phyloP scores from a whole-genome alignment of 2,797 vertebrate species.

The Borostomias antarcticus region DNA sequence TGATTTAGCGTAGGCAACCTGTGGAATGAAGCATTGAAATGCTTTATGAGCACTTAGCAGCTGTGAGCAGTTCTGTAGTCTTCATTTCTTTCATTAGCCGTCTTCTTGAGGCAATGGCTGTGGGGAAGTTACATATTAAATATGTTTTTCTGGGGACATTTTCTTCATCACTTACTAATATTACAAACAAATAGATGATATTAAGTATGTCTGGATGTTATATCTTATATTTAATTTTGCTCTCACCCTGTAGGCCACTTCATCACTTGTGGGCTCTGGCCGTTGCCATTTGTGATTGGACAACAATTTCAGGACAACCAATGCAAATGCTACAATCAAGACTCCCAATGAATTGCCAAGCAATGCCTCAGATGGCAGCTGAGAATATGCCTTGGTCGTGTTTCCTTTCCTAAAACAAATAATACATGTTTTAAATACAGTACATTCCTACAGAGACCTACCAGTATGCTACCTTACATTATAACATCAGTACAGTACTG shows the following conservation, averaged over 20 bases:
- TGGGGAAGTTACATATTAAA: conserved; percentile 18
- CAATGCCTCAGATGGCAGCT: conserved; percentile 82
- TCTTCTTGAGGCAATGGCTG: conserved; percentile 75
- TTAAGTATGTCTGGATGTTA: not conserved
- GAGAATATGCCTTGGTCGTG: conserved; percentile 62
- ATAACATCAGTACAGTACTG: not conserved
- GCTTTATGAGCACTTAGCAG: too few relatives aligned
- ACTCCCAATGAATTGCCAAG: conserved; percentile 84
- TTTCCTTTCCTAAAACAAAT: conserved; percentile 45
- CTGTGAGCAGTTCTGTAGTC: not conserved
- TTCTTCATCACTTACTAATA: not conserved
- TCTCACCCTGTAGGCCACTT: conserved; percentile 68
- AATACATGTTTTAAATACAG: conserved; percentile 1
- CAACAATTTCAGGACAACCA: conserved; percentile 84
- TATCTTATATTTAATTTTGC: not conserved
- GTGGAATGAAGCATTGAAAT: not conserved
- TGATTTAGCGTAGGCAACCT: not conserved
- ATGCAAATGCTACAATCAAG: conserved; percentile 80
- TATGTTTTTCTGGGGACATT: conserved; percentile 6
- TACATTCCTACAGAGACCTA: not conserved
- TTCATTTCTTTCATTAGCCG: conserved; percentile 45
- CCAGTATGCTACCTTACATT: too few relatives aligned
- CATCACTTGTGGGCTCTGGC: conserved; percentile 67
- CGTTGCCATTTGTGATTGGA: conserved; percentile 84
- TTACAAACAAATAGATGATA: too few relatives aligned